Evolutionary conservation across 2,797 vertebrate species (phyloP), one percentile per base, ranked within the genome.

Genomic region (Lagocephalus sceleratus): DNA sequence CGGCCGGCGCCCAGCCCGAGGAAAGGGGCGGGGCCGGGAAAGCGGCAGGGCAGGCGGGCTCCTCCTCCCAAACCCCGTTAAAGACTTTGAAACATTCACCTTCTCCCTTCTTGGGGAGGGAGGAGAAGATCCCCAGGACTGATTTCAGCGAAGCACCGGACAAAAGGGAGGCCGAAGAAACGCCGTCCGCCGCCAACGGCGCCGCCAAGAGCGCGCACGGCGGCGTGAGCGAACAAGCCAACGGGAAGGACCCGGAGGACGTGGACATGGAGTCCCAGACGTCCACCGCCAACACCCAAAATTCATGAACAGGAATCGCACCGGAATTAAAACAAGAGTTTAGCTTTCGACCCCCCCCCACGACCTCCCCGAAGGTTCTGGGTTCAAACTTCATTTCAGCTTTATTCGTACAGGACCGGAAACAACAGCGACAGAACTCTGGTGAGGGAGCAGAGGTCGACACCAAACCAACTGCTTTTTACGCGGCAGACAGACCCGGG

Each of bases 121-220:
- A 85, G 50, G 90, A 86, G 48, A 92, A 91, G 79, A 86, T 88
- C 49, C 79, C 88, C 25, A 75, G 88, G 67, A 89, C 88, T 55
- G 88, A 90, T 60, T 90, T 82, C 51, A 76, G 60, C 62, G 62
- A 60, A 54, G 60, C 41, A 59, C 53, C 64, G 46, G 79, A 67
- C 35, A 65, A 47, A 51, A 78, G 65, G 8, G 70, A 78, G 14
- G 66, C 63, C 5, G 68, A 58, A 17, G 70, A 75, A 51, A 72
- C 40, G 12, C 48, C 38, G 16, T 26, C 58, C 0, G 16, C 59
- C 0, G 45, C 59, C 22, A 73, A 68, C 5, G 64, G 76, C 42
- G 68, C 79, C n/a, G n/a, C 19, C 29, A 51, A 12, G 23, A 71
- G 55, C 48, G 7, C n/a, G 0, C 47, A 58, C 29, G 67, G 69